Percentiles rank a stretch among this genome's conserved stretches.
Conservation (phyloP, 2,797 vertebrate species). For the Emydoidea blandingii region DNA sequence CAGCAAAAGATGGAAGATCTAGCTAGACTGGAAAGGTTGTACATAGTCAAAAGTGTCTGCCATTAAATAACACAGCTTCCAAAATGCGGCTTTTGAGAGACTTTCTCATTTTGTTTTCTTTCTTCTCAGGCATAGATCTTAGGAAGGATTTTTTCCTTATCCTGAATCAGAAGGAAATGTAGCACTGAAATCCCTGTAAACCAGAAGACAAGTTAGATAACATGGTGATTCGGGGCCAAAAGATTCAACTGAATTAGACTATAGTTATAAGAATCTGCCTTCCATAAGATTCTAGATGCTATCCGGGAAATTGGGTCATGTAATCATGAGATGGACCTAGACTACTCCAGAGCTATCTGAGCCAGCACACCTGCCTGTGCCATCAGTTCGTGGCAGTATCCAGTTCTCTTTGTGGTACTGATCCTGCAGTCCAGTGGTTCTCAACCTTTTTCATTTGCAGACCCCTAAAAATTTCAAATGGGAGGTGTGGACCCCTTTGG, state of each 20-base stretch:
- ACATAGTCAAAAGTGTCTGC: not conserved
- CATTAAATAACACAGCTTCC: slow-evolving; percentile 32
- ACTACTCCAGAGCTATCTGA: slow-evolving; percentile 54
- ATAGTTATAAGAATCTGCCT: slow-evolving; percentile 52
- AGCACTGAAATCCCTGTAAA: slow-evolving; percentile 39
- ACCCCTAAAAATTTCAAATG: too few species aligned
- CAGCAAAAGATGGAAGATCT: not conserved
- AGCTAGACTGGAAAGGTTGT: not conserved
- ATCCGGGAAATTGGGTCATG: slow-evolving; percentile 3
- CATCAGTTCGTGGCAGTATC: slow-evolving; percentile 39
- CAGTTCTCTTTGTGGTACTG: slow-evolving; percentile 39
- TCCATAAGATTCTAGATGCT: slow-evolving; percentile 51
- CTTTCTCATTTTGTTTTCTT: slow-evolving; percentile 10
- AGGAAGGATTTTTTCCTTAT: not conserved
- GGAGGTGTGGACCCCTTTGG: too few species aligned
- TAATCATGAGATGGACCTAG: slow-evolving; percentile 5
- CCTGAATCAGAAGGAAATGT: slow-evolving; percentile 15
- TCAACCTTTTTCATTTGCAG: too few species aligned
- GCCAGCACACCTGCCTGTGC: slow-evolving; percentile 38
- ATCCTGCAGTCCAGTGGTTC: not conserved
- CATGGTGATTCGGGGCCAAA: slow-evolving; percentile 4
- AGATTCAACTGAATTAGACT: slow-evolving; percentile 29
- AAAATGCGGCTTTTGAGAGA: slow-evolving; percentile 8
- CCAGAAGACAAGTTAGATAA: slow-evolving; percentile 40
- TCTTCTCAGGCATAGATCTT: slow-evolving; percentile 16